Base-by-base conservation (phyloP, 2,113 vertebrate genomes). In the Amia ocellicauda region DNA sequence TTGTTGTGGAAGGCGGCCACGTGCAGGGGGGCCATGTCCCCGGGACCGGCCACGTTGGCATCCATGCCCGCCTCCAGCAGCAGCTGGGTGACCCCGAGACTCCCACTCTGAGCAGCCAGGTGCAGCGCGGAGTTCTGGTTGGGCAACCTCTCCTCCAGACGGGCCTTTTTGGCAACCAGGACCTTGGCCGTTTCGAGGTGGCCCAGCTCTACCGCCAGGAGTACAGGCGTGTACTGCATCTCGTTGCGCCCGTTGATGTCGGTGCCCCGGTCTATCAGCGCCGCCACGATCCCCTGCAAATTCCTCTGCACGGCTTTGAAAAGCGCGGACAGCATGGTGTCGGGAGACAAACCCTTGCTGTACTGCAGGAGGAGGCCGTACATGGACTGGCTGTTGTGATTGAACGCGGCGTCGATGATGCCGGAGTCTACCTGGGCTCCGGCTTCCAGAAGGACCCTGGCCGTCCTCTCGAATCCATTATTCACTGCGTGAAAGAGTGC, bases 221-320 rank as follows among this genome's bases (percentile, higher is more conserved):
- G 83, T 43, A 93, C 64, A 65, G 92, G 87, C 4, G 90, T 89
- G 69, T 89, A 87, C n/a, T 79, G 76, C 31, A 64, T 77, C 47
- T 76, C 54, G 9, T 88, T 85, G 40, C 5, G 69, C 20, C 67
- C 36, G 0, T 91, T 85, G 22, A 85, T 58, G 22, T 90, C 76
- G 3, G 70, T 73, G 3, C 90, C 90, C 14, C 66, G 80, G 31
- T 90, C 86, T 42, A 80, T 72, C 54, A 91, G 77, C 68, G 79
- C 70, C 3, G 74, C 76, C 19, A 89, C 68, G 2, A 71, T 60
- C 4, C 27, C 58, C 0, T 68, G 80, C 26, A 83, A 69, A 51
- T 93, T 90, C 63, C 82, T 78, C 71, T 79, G 64, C n/a, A 91
- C 83, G n/a, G 90, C 89, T 82, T 84, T 85, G 47, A 91, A 87